These are phyloP conservation scores for Atrina japonica DNA, from an alignment of 2,888 invertebrate species.

Conservation along the genomic window DNA sequence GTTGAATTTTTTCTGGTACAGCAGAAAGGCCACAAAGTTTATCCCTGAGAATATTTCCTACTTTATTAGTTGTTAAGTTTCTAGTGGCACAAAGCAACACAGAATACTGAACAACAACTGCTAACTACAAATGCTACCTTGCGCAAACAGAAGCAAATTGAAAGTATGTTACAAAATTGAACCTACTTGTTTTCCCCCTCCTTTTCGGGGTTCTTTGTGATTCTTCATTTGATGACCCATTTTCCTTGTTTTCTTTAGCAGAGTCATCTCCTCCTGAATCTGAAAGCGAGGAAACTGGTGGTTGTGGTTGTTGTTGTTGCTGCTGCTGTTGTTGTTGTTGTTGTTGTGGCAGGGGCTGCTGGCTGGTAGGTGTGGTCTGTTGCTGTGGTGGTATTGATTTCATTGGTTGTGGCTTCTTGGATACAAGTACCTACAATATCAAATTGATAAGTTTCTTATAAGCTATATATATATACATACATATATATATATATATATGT, in stretches of 20 bases:
- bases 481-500: no score
- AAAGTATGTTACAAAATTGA: no score
- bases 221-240: constrained; percentile 63
- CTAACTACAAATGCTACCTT: no score
- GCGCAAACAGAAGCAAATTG: no score
- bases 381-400: constrained; percentile 49
- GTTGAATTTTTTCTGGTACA: no score
- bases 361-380: no score
- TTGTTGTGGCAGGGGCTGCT: constrained; percentile 26
- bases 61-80: no score
- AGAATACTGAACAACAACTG: no score
- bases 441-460: not conserved
- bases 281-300: constrained; percentile 53
- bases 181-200: constrained; percentile 63
- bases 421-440: constrained; percentile 20
- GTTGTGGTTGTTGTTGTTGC: constrained; percentile 32
- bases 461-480: not conserved
- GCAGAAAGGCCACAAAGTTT: no score
- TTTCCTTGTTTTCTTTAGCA: constrained; percentile 82
- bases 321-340: constrained; percentile 24
- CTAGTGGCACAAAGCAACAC: no score
- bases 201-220: constrained; percentile 69
- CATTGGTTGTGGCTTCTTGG: constrained; percentile 52
- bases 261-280: constrained; percentile 80
- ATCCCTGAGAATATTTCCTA: no score